Evolutionary conservation across 1,140 invertebrate genomes (phyloP).

Genomic region (Drosophila nasuta): DNA sequence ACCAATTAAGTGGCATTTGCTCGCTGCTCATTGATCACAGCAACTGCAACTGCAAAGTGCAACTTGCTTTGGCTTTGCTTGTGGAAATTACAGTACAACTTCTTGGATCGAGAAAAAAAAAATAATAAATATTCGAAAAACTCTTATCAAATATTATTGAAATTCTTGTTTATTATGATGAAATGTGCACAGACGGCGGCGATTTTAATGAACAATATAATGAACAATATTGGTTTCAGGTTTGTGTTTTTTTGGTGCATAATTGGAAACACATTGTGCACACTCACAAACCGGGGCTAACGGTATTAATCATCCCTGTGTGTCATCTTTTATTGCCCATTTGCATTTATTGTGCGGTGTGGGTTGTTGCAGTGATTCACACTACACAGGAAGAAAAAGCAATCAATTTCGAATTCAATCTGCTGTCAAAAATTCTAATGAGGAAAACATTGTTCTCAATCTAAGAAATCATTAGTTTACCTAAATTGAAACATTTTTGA

Average conservation of each 20-base stretch:
- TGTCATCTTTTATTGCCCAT: conserved; percentile 22
- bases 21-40: conserved; percentile 9
- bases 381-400: conserved; percentile 14
- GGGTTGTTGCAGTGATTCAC: conserved; percentile 48
- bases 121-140: conserved; percentile 21
- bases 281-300: conserved; percentile 20
- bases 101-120: not conserved
- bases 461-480: too few species aligned
- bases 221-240: not conserved
- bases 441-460: too few species aligned
- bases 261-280: conserved; percentile 45
- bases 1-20: conserved; percentile 72
- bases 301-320: conserved; percentile 48
- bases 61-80: not conserved
- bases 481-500: too few species aligned
- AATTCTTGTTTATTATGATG: conserved; percentile 37
- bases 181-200: conserved; percentile 20
- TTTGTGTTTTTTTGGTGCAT: conserved; percentile 10
- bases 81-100: not conserved
- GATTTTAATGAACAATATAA: conserved; percentile 11
- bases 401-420: not conserved
- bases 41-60: conserved; percentile 11
- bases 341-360: conserved; percentile 63
- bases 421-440: too few species aligned
- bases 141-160: conserved; percentile 47